Percentiles rank a stretch among this genome's conserved stretches.
Conservation (phyloP, 2,113 vertebrate species). For the Australoheros scitulus region DNA sequence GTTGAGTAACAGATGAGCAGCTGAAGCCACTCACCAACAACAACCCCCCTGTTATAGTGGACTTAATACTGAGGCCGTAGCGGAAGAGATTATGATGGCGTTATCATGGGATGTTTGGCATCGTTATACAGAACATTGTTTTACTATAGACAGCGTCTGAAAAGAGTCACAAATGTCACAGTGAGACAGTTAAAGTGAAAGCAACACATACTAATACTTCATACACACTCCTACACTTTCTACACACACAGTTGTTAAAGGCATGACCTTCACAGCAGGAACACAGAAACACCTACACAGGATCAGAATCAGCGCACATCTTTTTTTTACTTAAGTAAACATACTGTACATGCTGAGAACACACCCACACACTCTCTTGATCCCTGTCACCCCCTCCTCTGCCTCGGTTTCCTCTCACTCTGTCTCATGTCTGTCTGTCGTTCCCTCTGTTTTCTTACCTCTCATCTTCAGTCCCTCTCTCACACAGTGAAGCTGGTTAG, state of each 20-base stretch:
- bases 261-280: background rate
- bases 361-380: constrained; percentile 34
- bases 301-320: background rate
- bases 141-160: background rate
- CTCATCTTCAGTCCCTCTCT: background rate
- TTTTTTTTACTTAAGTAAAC: constrained; percentile 18
- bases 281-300: constrained; percentile 19
- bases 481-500: constrained; percentile 2
- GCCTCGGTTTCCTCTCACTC: background rate
- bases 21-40: background rate
- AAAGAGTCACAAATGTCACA: background rate
- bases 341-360: background rate
- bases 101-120: background rate
- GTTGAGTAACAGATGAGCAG: constrained; percentile 10
- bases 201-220: background rate
- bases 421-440: background rate
- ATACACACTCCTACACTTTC: background rate
- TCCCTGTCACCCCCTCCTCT: constrained; percentile 10
- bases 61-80: background rate
- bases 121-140: background rate
- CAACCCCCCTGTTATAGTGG: background rate
- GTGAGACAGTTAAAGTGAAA: background rate
- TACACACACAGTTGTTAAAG: background rate
- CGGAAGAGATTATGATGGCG: background rate
- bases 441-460: background rate